Evolutionary conservation across 2,888 invertebrate genomes (phyloP).

Genomic region (Serrognathus titanus): DNA sequence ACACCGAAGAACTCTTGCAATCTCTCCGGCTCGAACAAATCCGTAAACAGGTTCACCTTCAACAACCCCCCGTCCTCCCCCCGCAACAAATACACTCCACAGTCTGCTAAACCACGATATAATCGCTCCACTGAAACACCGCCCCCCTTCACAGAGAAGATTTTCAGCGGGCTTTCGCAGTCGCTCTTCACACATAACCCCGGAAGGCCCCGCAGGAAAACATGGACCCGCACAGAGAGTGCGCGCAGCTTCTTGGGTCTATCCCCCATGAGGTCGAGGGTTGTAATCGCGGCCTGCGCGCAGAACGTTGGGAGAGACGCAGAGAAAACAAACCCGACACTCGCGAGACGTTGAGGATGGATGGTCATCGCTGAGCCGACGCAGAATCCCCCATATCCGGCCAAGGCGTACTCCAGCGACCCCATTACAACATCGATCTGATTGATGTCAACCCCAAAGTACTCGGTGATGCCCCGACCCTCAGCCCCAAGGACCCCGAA

Average conservation of each 20-base stretch:
- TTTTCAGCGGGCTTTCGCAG: conserved; percentile 37
- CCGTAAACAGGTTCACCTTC: conserved; percentile 37
- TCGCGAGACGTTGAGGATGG: conserved; percentile 91
- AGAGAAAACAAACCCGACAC: conserved; percentile 93
- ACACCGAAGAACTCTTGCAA: conserved; percentile 26
- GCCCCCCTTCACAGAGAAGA: conserved; percentile 29
- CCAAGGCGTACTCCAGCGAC: conserved; percentile 83
- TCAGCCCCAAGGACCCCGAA: conserved; percentile 77
- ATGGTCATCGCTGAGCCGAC: conserved; percentile 89
- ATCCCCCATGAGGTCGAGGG: conserved; percentile 70
- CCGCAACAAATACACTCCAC: conserved; percentile 35
- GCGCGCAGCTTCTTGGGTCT: conserved; percentile 58
- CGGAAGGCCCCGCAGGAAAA: conserved; percentile 28
- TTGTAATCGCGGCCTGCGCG: conserved; percentile 80
- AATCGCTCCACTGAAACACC: conserved; percentile 21
- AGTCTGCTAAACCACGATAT: conserved; percentile 32
- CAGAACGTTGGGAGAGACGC: conserved; percentile 93
- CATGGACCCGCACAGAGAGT: conserved; percentile 33
- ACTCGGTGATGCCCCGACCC: conserved; percentile 89
- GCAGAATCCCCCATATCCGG: conserved; percentile 90
- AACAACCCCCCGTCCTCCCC: conserved; percentile 33
- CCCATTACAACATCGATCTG: conserved; percentile 84
- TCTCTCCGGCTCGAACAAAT: conserved; percentile 16
- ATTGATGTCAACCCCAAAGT: conserved; percentile 67
- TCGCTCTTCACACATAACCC: conserved; percentile 36